These are phyloP conservation scores for Petrophora chlorosata DNA, from an alignment of 2,888 invertebrate genomes.

Conservation along the genomic window DNA sequence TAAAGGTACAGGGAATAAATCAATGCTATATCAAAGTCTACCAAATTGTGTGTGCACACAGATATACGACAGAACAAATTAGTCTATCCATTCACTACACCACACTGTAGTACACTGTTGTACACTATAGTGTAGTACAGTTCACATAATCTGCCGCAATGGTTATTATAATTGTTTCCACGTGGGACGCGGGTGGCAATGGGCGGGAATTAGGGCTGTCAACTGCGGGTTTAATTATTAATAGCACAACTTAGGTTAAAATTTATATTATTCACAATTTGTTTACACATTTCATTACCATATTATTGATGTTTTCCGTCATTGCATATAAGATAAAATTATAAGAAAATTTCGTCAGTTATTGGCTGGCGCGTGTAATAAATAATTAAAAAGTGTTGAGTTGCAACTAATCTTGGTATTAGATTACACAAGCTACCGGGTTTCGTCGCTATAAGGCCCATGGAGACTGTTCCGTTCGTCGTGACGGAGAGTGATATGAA, in stretches of 20 bases:
- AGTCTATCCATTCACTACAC: background rate
- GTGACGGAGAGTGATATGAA: no score
- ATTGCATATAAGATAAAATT: no score
- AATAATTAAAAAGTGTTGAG: no score
- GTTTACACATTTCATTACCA: no score
- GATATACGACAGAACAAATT: background rate
- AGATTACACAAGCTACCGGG: no score
- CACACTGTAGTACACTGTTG: background rate
- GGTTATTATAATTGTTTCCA: slow-evolving; percentile 47
- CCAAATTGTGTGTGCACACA: background rate
- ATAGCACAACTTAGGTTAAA: background rate
- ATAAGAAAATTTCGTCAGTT: no score
- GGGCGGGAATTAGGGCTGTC: slow-evolving; percentile 23
- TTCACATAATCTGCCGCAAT: slow-evolving; percentile 34
- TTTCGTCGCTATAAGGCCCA: no score
- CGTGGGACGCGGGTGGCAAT: slow-evolving; percentile 29
- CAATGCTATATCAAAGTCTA: background rate
- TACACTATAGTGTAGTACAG: background rate
- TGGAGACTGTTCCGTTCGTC: no score
- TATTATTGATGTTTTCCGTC: no score
- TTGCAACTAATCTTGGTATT: no score
- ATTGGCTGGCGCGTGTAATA: no score
- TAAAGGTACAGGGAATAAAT: no score
- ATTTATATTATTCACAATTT: background rate
- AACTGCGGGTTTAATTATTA: background rate